Evolutionary conservation across 1,140 invertebrate genomes (phyloP).

Genomic region (Gryllus bimaculatus): DNA sequence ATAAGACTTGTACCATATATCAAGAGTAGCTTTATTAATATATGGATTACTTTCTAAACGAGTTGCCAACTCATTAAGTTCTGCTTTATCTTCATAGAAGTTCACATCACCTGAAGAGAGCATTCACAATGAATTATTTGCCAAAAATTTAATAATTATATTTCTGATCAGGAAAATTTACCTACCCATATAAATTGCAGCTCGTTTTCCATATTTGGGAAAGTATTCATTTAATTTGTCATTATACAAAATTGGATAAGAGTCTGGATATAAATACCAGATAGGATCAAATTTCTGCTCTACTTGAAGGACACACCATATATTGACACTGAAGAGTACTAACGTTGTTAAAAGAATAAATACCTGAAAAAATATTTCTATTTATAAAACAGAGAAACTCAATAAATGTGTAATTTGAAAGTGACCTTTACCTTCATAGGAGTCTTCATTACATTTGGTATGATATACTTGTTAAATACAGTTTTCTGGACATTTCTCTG

Average conservation of each 20-base stretch:
- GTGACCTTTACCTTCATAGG: slow-evolving; percentile 35
- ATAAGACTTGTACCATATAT: slow-evolving; percentile 35
- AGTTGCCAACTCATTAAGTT: slow-evolving; percentile 28
- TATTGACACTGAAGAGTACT: slow-evolving; percentile 28
- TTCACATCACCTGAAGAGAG: slow-evolving; percentile 29
- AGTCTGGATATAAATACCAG: slow-evolving; percentile 45
- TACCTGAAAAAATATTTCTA: slow-evolving; percentile 27
- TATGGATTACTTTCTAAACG: slow-evolving; percentile 31
- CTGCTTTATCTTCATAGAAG: slow-evolving; percentile 33
- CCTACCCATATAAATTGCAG: slow-evolving; percentile 39
- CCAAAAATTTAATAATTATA: no score
- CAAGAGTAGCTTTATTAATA: slow-evolving; percentile 34
- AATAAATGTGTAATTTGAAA: slow-evolving; percentile 3
- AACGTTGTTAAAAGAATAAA: slow-evolving; percentile 36
- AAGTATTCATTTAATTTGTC: slow-evolving; percentile 39
- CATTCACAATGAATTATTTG: no score
- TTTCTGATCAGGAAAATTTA: no score
- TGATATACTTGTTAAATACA: slow-evolving; percentile 41
- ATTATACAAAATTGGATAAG: slow-evolving; percentile 36
- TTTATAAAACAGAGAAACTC: slow-evolving; percentile 7
- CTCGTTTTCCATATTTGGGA: slow-evolving; percentile 39
- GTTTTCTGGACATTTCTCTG: slow-evolving; percentile 36
- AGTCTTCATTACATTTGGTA: slow-evolving; percentile 36
- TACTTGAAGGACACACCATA: slow-evolving; percentile 39
- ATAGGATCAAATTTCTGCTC: slow-evolving; percentile 47